A percentile compares a stretch with the other conserved stretches of the same genome.
phyloP scores from a whole-genome alignment of 2,113 vertebrate genomes.

The Sapajus apella region DNA sequence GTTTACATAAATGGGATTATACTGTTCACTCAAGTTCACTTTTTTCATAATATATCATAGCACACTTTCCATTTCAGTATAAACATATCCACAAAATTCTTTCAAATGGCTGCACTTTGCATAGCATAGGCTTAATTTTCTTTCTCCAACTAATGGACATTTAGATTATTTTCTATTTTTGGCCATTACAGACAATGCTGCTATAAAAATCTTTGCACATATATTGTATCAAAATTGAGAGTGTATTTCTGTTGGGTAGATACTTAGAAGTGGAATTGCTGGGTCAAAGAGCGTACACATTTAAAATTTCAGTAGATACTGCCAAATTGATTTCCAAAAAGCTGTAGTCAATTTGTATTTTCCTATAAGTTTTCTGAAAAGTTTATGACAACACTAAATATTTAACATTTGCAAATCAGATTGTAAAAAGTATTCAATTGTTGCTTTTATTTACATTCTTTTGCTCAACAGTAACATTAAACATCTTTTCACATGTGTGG shows the following conservation, averaged over 20 bases:
- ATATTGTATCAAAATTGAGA: slow-evolving; percentile 28
- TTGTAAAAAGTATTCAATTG: neutral
- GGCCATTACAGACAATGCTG: neutral
- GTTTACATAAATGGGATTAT: neutral
- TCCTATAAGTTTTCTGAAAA: neutral
- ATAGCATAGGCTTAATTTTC: slow-evolving; percentile 26
- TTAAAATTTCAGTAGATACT: neutral
- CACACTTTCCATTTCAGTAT: neutral
- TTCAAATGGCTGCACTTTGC: slow-evolving; percentile 17
- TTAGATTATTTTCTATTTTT: slow-evolving; percentile 6
- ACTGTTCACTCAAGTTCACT: neutral
- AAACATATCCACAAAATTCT: neutral
- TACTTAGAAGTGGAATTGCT: slow-evolving; percentile 37
- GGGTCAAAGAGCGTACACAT: neutral
- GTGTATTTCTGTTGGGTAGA: neutral
- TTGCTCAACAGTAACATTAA: neutral
- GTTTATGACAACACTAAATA: neutral
- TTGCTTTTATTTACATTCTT: slow-evolving; percentile 38
- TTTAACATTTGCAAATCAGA: neutral
- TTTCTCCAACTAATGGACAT: neutral
- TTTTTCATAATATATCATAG: neutral
- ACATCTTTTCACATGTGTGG: neutral
- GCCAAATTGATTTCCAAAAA: slow-evolving; percentile 16
- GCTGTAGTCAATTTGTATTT: slow-evolving; percentile 41
- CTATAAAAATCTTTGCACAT: neutral